Base-by-base conservation (phyloP, 1,140 invertebrate genomes). In the Cyclina sinensis region DNA sequence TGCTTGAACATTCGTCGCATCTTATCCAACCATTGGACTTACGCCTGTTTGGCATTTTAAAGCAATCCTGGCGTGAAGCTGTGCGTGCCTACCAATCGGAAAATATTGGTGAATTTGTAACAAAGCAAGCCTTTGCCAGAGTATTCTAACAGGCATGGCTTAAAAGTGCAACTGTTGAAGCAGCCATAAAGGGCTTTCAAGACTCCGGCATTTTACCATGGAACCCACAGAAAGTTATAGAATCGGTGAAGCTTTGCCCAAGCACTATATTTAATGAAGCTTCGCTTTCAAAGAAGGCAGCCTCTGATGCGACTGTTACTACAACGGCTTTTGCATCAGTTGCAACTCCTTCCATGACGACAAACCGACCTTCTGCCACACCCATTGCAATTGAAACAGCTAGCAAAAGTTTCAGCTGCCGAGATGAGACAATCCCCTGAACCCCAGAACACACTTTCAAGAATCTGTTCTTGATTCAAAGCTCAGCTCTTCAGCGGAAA, bases 61-160 rank as follows among this genome's bases (percentile, higher is more conserved):
- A 83, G 39, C 24, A 27, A 18, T 27, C 43, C 16, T 57, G 80
- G 54, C 24, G 32, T 12, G n/a, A 85, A 7, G n/a, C 82, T n/a
- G 82, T 85, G 27, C 5, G 82, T 16, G 65, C 48, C 11, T 85
- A n/a, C n/a, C 82, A 85, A 14, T 12, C 21, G 18, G 62, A 73
- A 18, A 46, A 85, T 68, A 35, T 73, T 1, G 62, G 82, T 12
- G 24, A 73, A 32, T 73, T 73, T 48, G 80, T 82, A 7, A 82
- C 54, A 21, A 82, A 82, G 57, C 54, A 39, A 39, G 65, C 54
- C 1, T 82, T 82, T 65, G 80, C 80, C 5, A 35, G 24, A 11
- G 57, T 82, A 43, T 82, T 82, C 37, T 65, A 65, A 57, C 21
- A 11, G 3, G 80, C 80, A 18, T 82, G 80, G 80, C 16, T 32